These are phyloP conservation scores for Eupithecia tripunctaria DNA, from an alignment of 2,888 invertebrate species.

Conservation along the genomic window DNA sequence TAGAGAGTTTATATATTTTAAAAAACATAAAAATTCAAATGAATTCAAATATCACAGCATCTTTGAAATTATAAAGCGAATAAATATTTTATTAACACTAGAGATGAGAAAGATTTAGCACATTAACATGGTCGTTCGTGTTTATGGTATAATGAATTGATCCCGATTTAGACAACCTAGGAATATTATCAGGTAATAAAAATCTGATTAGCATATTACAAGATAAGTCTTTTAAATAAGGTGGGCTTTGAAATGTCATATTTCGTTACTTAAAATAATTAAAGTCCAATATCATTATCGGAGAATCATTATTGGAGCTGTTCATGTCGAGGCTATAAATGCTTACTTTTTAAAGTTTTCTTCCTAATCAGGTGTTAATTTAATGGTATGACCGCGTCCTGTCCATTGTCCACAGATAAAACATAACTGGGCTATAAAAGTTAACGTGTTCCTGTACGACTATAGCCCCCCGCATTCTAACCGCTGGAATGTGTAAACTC, in stretches of 20 bases:
- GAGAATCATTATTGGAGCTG: not conserved
- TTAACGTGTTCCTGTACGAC: slow-evolving; percentile 8
- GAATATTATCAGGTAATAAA: slow-evolving; percentile 49
- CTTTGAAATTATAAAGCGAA: slow-evolving; percentile 31
- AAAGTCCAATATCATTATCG: slow-evolving; percentile 16
- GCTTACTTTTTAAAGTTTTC: not conserved
- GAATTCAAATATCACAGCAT: slow-evolving; percentile 41
- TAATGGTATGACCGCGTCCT: slow-evolving; percentile 58
- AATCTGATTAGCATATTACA: slow-evolving; percentile 35
- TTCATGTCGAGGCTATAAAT: not conserved
- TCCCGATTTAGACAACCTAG: slow-evolving; percentile 36
- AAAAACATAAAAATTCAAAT: slow-evolving; percentile 46
- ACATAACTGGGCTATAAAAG: slow-evolving; percentile 25
- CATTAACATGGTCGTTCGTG: slow-evolving; percentile 30
- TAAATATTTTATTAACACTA: slow-evolving; percentile 34
- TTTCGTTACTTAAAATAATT: slow-evolving; percentile 16
- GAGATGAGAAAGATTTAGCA: slow-evolving; percentile 29
- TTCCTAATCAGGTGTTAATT: slow-evolving; percentile 63
- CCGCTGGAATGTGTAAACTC: slow-evolving; percentile 19
- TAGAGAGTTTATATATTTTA: slow-evolving; percentile 22
- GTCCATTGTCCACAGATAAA: slow-evolving; percentile 48
- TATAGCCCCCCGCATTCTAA: slow-evolving; percentile 14
- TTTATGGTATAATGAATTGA: slow-evolving; percentile 38
- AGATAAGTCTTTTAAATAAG: slow-evolving; percentile 39
- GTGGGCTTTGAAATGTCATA: slow-evolving; percentile 33